These are phyloP conservation scores for Automeris io DNA, from an alignment of 2,888 invertebrate genomes.

Conservation along the genomic window DNA sequence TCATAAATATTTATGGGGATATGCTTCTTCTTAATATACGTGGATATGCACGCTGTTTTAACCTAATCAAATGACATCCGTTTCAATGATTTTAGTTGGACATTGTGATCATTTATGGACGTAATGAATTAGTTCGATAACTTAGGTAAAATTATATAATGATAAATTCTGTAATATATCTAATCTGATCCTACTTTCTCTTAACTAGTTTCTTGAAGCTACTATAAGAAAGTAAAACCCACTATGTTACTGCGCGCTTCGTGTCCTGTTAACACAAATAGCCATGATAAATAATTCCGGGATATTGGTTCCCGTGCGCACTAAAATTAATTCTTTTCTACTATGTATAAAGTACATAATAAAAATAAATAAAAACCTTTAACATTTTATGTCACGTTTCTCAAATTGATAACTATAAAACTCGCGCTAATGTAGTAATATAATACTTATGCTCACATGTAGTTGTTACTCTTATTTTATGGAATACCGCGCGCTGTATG, in stretches of 20 bases:
- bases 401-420: no score
- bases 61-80: background rate
- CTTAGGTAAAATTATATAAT: constrained; percentile 50
- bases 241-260: constrained; percentile 66
- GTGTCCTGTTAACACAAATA: constrained; percentile 72
- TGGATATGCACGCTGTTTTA: constrained; percentile 23
- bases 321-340: background rate
- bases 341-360: no score
- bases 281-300: constrained; percentile 56
- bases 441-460: no score
- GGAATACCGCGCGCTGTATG: no score
- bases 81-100: background rate
- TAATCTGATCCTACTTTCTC: constrained; percentile 71
- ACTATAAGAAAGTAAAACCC: constrained; percentile 75
- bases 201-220: constrained; percentile 72
- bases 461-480: no score
- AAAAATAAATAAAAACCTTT: no score
- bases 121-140: constrained; percentile 2
- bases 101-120: constrained; percentile 16
- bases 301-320: background rate
- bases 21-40: constrained; percentile 68
- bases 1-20: constrained; percentile 74
- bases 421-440: no score
- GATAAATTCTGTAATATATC: constrained; percentile 54
- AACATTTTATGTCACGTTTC: no score